Conservation (phyloP, 2,888 invertebrate genomes). For the Epinotia brunnichana region DNA sequence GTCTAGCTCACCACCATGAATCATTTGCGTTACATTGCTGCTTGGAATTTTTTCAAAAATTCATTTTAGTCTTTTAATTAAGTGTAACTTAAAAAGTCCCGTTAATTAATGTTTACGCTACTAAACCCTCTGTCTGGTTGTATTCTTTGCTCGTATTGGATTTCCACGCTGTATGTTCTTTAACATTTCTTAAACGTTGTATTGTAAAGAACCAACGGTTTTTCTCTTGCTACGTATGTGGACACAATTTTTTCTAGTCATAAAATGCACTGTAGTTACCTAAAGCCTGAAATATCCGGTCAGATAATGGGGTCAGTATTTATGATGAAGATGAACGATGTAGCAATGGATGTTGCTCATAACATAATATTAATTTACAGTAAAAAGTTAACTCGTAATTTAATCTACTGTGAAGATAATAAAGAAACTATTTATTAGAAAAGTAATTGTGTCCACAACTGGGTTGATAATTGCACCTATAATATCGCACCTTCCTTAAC, state of each 20-base stretch:
- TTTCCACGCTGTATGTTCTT: no score
- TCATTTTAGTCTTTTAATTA: no score
- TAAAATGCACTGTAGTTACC: not conserved
- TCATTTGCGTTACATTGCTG: no score
- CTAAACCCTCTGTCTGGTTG: no score
- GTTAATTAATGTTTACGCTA: no score
- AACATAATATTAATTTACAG: not conserved
- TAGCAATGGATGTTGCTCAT: not conserved
- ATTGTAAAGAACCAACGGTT: conserved; percentile 22
- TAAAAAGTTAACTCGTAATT: not conserved
- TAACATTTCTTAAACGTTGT: conserved; percentile 31
- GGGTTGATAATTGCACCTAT: conserved; percentile 17
- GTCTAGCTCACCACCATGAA: no score
- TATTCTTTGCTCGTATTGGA: no score
- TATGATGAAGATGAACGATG: not conserved
- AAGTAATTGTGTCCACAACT: conserved; percentile 42
- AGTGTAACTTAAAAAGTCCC: no score
- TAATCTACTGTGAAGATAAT: not conserved
- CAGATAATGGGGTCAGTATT: not conserved
- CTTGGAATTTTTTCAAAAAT: no score
- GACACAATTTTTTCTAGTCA: conserved; percentile 4
- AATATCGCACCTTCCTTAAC: conserved; percentile 49
- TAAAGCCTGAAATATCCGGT: not conserved
- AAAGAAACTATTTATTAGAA: not conserved
- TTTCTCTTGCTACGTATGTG: conserved; percentile 9